Evolutionary conservation across 2,888 invertebrate genomes (phyloP), one percentile per base, ranked within the genome.

Genomic region (Ephialtes manifestator): DNA sequence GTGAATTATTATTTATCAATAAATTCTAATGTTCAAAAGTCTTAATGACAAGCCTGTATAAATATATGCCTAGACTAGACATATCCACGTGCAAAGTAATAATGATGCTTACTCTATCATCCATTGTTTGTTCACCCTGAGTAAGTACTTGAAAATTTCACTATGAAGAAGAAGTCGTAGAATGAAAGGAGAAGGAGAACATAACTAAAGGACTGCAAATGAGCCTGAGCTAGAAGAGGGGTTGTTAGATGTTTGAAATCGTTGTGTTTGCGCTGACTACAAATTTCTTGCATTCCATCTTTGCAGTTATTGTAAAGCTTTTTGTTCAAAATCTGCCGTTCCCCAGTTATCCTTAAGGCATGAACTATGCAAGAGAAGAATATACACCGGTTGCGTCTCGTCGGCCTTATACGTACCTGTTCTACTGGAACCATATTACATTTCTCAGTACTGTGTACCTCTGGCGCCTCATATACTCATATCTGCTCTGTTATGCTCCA

Each of bases 261-360:
- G 55, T 67, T 84, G 67, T 58, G 65, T 72, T 81, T 82, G 77
- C 74, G 18, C 86, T 75, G 58, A 78, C 79, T 58, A 18, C 71
- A 31, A 78, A 70, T 68, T 72, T 70, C 46, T 86, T 84, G 67
- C 79, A 48, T 71, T 76, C 39, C 81, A 71, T 79, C 84, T 81
- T 86, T 79, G 75, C 75, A 72, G 81, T 79, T 85, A 85, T 81
- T 75, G 53, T 58, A 67, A 28, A 76, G 81, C 46, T 86, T 81
- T 86, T 85, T 76, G 63, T 84, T 72, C 28, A 28, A 48, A 78
- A 71, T 55, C 35, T 39, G 4, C 13, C 60, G 11, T 43, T 39
- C 28, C 53, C 70, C 10, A 5, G 24, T 28, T 55, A 13, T 55
- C n/a, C 35, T 63, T 8, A 13, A 13, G 20, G 13, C 43, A 20